Conservation (phyloP, 2,888 invertebrate species). For the Netelia fuscicornis region DNA sequence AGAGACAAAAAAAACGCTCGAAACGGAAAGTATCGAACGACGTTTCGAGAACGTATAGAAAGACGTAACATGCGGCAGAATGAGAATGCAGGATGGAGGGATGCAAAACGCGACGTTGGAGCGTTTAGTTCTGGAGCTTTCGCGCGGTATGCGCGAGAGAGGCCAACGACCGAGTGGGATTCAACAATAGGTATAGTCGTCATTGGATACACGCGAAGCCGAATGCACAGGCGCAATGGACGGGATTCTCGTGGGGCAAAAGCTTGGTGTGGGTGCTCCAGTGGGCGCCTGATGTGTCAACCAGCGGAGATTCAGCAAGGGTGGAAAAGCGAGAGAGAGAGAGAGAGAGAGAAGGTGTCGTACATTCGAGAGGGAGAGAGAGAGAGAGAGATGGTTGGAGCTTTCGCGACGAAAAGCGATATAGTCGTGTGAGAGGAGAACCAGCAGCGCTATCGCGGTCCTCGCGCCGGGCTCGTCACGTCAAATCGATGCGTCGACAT, state of each 20-base stretch:
- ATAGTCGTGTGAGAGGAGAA: slow-evolving; percentile 35
- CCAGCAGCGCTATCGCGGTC: slow-evolving; percentile 60
- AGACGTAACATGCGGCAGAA: slow-evolving; percentile 17
- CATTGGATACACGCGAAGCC: slow-evolving; percentile 17
- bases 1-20: too few relatives aligned
- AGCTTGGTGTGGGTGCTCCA: slow-evolving; percentile 41
- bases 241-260: slow-evolving; percentile 46
- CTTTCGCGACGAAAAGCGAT: slow-evolving; percentile 52
- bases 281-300: slow-evolving; percentile 59
- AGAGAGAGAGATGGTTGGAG: slow-evolving; percentile 28
- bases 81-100: slow-evolving; percentile 14
- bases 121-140: slow-evolving; percentile 48
- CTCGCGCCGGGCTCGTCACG: slow-evolving; percentile 65
- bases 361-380: too few relatives aligned
- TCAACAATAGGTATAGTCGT: slow-evolving; percentile 7
- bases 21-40: slow-evolving; percentile 9
- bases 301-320: slow-evolving; percentile 56
- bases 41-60: background rate
- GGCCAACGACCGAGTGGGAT: slow-evolving; percentile 64
- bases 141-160: slow-evolving; percentile 19
- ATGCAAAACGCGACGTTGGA: background rate
- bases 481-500: slow-evolving; percentile 65
- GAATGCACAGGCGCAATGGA: slow-evolving; percentile 64
- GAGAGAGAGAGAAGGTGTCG: slow-evolving; percentile 6
- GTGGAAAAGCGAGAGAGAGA: background rate